Percentiles rank a stretch among this genome's conserved stretches.
Evolutionary conservation across 2,888 invertebrate genomes (phyloP).

Genomic region (Diloba caeruleocephala): DNA sequence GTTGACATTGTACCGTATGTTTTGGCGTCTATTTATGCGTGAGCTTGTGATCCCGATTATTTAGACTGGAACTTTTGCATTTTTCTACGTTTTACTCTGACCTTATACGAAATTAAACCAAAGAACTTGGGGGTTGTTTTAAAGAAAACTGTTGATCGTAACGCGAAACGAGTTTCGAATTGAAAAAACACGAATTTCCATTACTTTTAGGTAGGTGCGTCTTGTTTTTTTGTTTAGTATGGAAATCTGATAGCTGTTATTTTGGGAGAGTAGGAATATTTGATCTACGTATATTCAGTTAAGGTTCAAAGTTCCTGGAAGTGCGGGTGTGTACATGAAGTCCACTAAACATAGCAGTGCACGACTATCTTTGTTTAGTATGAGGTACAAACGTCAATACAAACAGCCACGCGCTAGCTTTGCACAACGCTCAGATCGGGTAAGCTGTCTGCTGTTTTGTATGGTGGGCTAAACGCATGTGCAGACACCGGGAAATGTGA

Average conservation of each 20-base stretch:
- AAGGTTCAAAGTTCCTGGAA: no score
- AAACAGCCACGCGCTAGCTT: no score
- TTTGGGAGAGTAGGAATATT: background rate
- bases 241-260: conserved; percentile 21
- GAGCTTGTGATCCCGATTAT: background rate
- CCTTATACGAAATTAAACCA: conserved; percentile 63
- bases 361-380: no score
- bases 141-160: conserved; percentile 54
- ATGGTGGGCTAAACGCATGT: no score
- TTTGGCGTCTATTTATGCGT: no score
- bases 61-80: conserved; percentile 13
- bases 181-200: conserved; percentile 46
- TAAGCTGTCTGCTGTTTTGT: no score
- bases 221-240: conserved; percentile 27
- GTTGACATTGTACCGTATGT: no score
- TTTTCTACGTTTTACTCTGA: background rate
- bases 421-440: no score
- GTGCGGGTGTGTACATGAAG: no score
- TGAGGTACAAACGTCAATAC: no score
- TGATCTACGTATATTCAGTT: background rate
- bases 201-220: conserved; percentile 24
- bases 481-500: no score
- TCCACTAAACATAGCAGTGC: no score
- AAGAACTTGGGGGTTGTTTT: conserved; percentile 52
- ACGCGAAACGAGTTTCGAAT: conserved; percentile 50